Percentiles rank a stretch among this genome's conserved stretches.
These are phyloP conservation scores for Gastracanthus pulcherrimus DNA, from an alignment of 2,888 invertebrate genomes.

Conservation along the genomic window DNA sequence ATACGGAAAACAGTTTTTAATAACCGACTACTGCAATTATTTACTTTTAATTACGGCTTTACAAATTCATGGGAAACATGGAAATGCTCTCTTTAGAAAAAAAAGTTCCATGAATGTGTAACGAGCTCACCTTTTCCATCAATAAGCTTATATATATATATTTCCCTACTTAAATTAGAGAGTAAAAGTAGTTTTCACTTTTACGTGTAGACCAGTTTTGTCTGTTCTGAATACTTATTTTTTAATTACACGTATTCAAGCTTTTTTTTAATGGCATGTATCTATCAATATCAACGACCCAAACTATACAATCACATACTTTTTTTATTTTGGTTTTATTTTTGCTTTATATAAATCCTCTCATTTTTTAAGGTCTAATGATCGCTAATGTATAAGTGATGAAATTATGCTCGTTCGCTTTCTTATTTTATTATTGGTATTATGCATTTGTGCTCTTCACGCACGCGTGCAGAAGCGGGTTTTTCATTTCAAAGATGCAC, in stretches of 20 bases:
- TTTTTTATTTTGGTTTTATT: neutral
- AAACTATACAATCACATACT: neutral
- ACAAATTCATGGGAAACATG: too few species aligned
- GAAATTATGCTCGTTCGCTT: neutral
- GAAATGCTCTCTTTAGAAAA: neutral
- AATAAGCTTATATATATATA: too few species aligned
- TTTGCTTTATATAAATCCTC: neutral
- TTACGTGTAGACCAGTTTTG: conserved; percentile 7
- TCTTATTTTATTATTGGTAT: conserved; percentile 38
- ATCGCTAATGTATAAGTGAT: neutral
- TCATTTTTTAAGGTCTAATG: neutral
- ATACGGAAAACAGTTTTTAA: too few species aligned
- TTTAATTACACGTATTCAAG: neutral
- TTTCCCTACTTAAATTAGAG: conserved; percentile 1
- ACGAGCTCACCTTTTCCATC: neutral
- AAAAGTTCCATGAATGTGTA: neutral
- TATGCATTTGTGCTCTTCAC: conserved; percentile 1
- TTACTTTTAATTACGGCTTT: too few species aligned
- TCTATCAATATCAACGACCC: neutral
- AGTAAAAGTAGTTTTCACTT: conserved; percentile 37
- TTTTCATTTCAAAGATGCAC: neutral
- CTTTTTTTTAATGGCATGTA: too few species aligned
- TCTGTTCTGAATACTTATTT: neutral
- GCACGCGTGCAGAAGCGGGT: conserved; percentile 16
- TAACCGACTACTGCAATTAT: neutral